Evolutionary conservation across 2,888 invertebrate genomes (phyloP).

Genomic region (Acanthosoma haemorrhoidale): DNA sequence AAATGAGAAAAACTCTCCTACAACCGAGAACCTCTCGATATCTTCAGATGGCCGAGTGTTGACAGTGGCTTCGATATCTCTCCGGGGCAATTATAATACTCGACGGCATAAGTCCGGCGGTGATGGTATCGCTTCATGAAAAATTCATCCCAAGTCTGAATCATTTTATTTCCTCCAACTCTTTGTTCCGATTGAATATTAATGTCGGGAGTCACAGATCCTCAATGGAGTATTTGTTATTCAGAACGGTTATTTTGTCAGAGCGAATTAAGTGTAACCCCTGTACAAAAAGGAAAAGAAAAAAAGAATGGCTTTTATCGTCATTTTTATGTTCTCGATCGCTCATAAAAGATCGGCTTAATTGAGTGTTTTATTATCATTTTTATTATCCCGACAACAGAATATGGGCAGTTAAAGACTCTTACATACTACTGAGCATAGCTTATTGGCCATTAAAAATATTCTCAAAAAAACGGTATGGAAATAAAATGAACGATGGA

Average conservation of each 20-base stretch:
- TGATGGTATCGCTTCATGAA: not conserved
- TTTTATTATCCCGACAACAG: constrained; percentile 5
- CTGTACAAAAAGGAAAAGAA: no score
- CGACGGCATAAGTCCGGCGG: not conserved
- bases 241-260: constrained; percentile 3
- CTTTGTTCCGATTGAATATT: constrained; percentile 14
- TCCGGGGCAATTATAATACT: not conserved
- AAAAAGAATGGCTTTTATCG: no score
- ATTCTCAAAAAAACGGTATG: not conserved
- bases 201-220: not conserved
- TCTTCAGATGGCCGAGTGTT: no score
- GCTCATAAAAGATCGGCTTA: not conserved
- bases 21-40: no score
- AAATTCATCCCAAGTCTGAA: constrained; percentile 6
- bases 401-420: not conserved
- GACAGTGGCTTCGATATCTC: no score
- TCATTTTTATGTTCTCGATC: not conserved
- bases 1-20: no score
- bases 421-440: not conserved
- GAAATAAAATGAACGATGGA: not conserved
- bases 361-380: constrained; percentile 14
- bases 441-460: not conserved
- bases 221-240: not conserved
- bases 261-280: constrained; percentile 10
- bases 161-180: not conserved